Base-by-base conservation (phyloP, 92 coral and sea anemone genomes). In the Actinernus sp. region DNA sequence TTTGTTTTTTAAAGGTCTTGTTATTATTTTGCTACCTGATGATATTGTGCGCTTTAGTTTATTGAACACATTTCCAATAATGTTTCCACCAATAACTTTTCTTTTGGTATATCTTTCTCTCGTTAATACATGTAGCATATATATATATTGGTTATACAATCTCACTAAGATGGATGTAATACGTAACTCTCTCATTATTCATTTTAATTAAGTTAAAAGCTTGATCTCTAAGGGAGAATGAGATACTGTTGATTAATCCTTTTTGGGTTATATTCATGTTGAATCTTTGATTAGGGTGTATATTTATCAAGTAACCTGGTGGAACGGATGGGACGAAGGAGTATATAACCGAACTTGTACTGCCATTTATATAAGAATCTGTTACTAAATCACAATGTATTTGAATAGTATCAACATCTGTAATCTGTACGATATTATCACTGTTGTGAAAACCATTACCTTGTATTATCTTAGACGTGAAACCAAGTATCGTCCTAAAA, bases 401-500 rank as follows among this genome's bases (percentile, higher is more conserved):
- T 25, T 58, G 65, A 21, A 58, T 23, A 4, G 52, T 45, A 18
- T 55, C 76, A 0, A 68, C 26, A 25, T 68, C 55, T 22, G 76
- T 68, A 2, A 68, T 68, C 45, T 40, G 22, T 10, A 68, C 76
- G 19, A 37, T 19, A 12, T 6, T 8, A 36, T 68, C 76, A 2
- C 32, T 17, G 10, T 25, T 38, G 39, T 68, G 50, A 24, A 33
- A 16, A n/a, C 76, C 65, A 37, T 68, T 26, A 18, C 61, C 61
- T n/a, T 68, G 40, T 7, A 68, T 17, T 34, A 68, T 68, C 40
- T 55, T 41, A 0, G 63, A 68, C 16, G 54, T 20, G 31, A 68
- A 55, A 24, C 65, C 76, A 1, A 68, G 29, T 12, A 68, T 68
- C n/a, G n/a, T 29, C 37, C 65, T 68, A 9, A 68, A 27, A 45